Evolutionary conservation across 2,888 invertebrate genomes (phyloP).

Genomic region (Erebia aethiops): DNA sequence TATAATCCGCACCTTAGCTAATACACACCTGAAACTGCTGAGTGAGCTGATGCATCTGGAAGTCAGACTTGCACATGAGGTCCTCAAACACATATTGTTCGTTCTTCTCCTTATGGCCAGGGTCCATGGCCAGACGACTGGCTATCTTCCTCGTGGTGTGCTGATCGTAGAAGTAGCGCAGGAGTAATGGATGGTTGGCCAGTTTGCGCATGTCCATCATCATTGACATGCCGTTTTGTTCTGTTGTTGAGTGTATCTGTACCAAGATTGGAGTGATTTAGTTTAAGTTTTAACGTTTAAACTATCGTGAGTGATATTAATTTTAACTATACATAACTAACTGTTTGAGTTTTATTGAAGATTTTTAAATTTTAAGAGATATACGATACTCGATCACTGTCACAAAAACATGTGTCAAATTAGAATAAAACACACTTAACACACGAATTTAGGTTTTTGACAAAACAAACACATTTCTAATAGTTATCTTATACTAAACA

Average conservation of each 20-base stretch:
- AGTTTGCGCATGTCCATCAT: conserved; percentile 97
- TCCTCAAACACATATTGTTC: conserved; percentile 93
- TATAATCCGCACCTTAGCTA: no score
- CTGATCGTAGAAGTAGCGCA: conserved; percentile 89
- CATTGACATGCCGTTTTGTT: conserved; percentile 88
- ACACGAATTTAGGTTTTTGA: no score
- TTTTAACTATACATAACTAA: no score
- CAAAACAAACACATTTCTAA: no score
- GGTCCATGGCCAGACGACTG: conserved; percentile 85
- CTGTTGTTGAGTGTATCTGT: conserved; percentile 78
- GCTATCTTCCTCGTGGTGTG: conserved; percentile 86
- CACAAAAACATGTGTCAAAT: no score
- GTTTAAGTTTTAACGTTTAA: no score
- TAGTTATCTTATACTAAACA: no score
- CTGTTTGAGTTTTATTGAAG: no score
- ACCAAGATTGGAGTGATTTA: not conserved
- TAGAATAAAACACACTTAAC: no score
- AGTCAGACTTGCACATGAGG: conserved; percentile 94
- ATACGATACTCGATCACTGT: no score
- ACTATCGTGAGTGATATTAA: no score
- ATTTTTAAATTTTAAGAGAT: no score
- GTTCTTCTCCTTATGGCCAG: conserved; percentile 89
- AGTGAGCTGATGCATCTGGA: conserved; percentile 93
- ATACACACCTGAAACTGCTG: conserved; percentile 83
- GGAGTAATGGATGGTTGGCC: conserved; percentile 95